Percentiles rank a stretch among this genome's conserved stretches.
These are phyloP conservation scores for Eilema sororculum DNA, from an alignment of 2,888 invertebrate species.

Conservation along the genomic window DNA sequence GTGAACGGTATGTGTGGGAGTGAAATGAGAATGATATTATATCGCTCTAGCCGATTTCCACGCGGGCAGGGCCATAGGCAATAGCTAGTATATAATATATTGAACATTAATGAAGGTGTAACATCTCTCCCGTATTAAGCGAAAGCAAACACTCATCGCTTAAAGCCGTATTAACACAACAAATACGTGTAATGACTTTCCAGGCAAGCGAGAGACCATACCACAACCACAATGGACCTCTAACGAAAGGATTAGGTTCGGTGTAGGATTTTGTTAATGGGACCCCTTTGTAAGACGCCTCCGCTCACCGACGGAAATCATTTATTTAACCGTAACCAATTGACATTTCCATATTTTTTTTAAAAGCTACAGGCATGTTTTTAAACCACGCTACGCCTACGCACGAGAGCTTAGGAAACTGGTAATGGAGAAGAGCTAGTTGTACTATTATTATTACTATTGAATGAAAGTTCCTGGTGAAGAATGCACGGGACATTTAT, in stretches of 20 bases:
- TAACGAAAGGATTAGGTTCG: conserved; percentile 85
- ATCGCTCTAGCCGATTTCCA: neutral
- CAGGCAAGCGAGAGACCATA: conserved; percentile 38
- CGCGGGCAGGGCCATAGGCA: neutral
- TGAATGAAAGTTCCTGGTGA: neutral
- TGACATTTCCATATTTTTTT: conserved; percentile 70
- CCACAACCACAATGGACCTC: conserved; percentile 74
- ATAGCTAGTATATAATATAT: conserved; percentile 21
- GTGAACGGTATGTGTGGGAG: too few species aligned
- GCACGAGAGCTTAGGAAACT: conserved; percentile 50
- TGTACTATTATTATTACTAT: conserved; percentile 14
- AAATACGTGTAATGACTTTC: conserved; percentile 59
- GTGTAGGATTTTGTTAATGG: conserved; percentile 80
- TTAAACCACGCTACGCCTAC: conserved; percentile 62
- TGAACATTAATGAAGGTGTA: conserved; percentile 29
- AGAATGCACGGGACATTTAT: neutral
- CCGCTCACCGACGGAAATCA: conserved; percentile 74
- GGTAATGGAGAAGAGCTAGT: conserved; percentile 45
- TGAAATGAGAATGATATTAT: too few species aligned
- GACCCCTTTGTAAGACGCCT: conserved; percentile 74
- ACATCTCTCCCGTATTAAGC: conserved; percentile 22
- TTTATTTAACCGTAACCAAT: conserved; percentile 80
- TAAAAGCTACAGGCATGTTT: conserved; percentile 65
- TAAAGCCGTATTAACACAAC: conserved; percentile 60
- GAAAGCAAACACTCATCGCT: conserved; percentile 39